A percentile compares a stretch with the other conserved stretches of the same genome.
Conservation (phyloP, 1,140 invertebrate genomes). For the Myzus persicae region DNA sequence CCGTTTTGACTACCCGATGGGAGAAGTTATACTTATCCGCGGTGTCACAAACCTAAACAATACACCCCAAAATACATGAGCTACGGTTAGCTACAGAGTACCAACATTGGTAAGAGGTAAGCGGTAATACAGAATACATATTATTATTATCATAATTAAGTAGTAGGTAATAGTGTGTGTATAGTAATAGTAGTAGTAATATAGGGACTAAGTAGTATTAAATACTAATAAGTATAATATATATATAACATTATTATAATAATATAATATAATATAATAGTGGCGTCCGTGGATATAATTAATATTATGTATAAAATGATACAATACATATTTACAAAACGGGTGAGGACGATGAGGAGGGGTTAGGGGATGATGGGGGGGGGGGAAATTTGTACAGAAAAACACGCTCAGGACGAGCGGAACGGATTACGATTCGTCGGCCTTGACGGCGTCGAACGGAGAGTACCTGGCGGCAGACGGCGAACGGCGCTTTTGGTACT, state of each 20-base stretch:
- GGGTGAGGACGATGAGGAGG: neutral
- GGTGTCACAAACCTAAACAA: too few species aligned
- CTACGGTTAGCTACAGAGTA: too few species aligned
- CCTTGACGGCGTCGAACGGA: neutral
- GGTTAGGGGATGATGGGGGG: neutral
- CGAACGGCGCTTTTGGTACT: constrained; percentile 8
- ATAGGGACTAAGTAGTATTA: neutral
- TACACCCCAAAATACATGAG: too few species aligned
- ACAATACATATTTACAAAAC: neutral
- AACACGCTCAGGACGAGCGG: too few species aligned
- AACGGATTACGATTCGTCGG: constrained; percentile 1
- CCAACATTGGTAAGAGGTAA: neutral
- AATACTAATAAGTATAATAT: neutral
- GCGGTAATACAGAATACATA: neutral
- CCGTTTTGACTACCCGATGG: too few species aligned
- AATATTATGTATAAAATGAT: neutral
- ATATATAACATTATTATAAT: neutral
- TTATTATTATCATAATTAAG: neutral
- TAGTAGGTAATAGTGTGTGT: neutral
- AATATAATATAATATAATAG: neutral
- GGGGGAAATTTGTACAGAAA: neutral
- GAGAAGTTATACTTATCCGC: too few species aligned
- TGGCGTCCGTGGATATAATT: neutral
- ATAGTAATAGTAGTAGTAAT: too few species aligned
- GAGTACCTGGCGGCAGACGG: neutral